These are phyloP conservation scores for Rhincodon typus DNA, from an alignment of 2,797 vertebrate genomes.

Conservation along the genomic window DNA sequence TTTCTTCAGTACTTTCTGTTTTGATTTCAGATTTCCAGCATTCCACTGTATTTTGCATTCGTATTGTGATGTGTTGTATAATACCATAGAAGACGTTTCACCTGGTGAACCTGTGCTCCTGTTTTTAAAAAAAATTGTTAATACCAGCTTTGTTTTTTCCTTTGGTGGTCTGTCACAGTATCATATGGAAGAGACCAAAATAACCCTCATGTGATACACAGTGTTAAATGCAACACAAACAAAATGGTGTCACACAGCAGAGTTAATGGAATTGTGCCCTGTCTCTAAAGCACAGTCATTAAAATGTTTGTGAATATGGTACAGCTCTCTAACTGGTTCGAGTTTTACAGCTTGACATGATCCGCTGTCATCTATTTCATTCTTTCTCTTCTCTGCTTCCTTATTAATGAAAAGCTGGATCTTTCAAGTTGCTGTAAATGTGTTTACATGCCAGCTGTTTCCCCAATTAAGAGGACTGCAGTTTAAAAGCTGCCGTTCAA, in stretches of 20 bases:
- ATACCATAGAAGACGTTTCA: neutral
- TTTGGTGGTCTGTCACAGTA: neutral
- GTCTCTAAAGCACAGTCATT: neutral
- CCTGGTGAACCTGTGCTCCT: neutral
- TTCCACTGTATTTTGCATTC: too few species aligned
- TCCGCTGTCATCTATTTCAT: neutral
- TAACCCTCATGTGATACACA: neutral
- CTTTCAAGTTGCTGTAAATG: neutral
- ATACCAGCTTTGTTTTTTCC: neutral
- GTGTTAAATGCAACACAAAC: neutral
- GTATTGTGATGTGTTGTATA: neutral
- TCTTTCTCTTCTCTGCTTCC: neutral
- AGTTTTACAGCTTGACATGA: neutral
- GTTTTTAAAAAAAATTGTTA: neutral
- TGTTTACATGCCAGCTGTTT: neutral
- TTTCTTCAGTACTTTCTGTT: neutral
- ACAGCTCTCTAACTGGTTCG: neutral
- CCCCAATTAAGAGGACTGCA: neutral
- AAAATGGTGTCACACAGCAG: neutral
- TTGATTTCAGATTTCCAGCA: neutral
- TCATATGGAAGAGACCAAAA: neutral
- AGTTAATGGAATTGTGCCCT: neutral
- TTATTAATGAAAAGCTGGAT: neutral
- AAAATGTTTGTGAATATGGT: neutral
- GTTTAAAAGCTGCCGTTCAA: neutral